Percentiles rank a stretch among this genome's conserved stretches.
Conservation (phyloP, 1,140 invertebrate species). For the Hyles vespertilio region DNA sequence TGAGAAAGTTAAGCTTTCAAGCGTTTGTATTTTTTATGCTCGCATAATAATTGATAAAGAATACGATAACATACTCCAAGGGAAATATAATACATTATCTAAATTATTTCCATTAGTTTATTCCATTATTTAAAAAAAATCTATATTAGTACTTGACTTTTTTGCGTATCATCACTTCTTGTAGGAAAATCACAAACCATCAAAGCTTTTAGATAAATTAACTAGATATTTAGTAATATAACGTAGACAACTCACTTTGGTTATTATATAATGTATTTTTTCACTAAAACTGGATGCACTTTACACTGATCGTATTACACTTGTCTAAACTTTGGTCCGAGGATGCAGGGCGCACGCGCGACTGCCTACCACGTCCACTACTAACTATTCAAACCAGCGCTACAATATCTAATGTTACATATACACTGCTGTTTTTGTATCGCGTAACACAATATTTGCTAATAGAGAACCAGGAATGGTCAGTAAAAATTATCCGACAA, state of each 20-base stretch:
- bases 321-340: conserved; percentile 52
- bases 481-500: not conserved
- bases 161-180: not conserved
- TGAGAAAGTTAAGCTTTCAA: too few relatives aligned
- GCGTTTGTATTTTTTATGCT: too few relatives aligned
- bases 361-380: conserved; percentile 22
- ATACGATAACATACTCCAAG: too few relatives aligned
- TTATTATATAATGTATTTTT: conserved; percentile 35
- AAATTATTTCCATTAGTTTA: too few relatives aligned
- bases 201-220: too few relatives aligned
- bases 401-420: not conserved
- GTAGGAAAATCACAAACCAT: too few relatives aligned
- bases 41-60: too few relatives aligned
- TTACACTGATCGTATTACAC: conserved; percentile 49
- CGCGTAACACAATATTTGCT: not conserved
- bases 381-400: conserved; percentile 25
- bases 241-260: conserved; percentile 45
- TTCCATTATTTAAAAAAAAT: too few relatives aligned
- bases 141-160: not conserved
- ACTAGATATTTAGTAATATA: not conserved
- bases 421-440: conserved; percentile 32
- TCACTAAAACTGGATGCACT: conserved; percentile 53
- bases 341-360: conserved; percentile 59
- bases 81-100: too few relatives aligned
- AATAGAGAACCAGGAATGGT: not conserved